phyloP scores from a whole-genome alignment of 2,797 vertebrate genomes.

The Taenioides sp. region DNA sequence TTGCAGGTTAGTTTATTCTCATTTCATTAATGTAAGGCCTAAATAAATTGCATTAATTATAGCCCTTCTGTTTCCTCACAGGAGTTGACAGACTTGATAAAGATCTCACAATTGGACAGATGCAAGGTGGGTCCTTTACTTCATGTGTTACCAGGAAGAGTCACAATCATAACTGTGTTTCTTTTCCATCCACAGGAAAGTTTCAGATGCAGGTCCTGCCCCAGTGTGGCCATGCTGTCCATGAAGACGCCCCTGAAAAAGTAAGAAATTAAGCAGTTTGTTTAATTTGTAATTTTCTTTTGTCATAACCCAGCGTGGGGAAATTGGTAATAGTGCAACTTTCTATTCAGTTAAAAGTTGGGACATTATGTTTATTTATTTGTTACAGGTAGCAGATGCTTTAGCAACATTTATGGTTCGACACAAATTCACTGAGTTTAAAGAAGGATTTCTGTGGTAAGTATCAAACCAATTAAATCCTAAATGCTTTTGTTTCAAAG shows the following conservation, averaged over 20 bases:
- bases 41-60: constrained; percentile 24
- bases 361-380: constrained; percentile 4
- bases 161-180: neutral
- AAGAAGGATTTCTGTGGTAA: constrained; percentile 95
- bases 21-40: constrained; percentile 1
- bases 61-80: constrained; percentile 58
- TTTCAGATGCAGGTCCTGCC: constrained; percentile 99
- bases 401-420: constrained; percentile 95
- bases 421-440: constrained; percentile 95
- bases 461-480: constrained; percentile 32
- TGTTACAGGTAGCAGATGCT: constrained; percentile 91
- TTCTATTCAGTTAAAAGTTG: neutral
- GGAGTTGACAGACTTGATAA: constrained; percentile 98
- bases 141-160: neutral
- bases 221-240: constrained; percentile 96
- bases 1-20: constrained; percentile 83
- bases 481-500: neutral
- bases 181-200: constrained; percentile 80
- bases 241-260: constrained; percentile 97
- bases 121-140: constrained; percentile 86
- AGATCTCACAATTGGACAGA: constrained; percentile 98
- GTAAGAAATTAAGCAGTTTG: constrained; percentile 64
- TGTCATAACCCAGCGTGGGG: neutral
- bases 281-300: neutral
- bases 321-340: neutral